Evolutionary conservation across 2,888 invertebrate genomes (phyloP).

Genomic region (Cacoxenus indagator): DNA sequence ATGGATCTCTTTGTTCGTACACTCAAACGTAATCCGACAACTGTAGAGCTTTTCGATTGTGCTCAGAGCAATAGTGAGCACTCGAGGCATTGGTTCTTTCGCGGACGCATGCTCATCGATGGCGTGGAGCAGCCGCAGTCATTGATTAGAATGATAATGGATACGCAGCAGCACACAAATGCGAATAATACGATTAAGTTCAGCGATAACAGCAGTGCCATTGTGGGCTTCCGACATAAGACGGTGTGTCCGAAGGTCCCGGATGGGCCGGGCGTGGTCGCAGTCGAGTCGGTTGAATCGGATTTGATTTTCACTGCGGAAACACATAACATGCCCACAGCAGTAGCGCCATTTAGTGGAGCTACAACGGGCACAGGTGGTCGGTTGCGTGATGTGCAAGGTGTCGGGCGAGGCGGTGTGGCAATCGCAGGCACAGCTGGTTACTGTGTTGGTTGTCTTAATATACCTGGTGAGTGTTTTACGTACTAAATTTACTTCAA

Average conservation of each 20-base stretch:
- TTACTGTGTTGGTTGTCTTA: slow-evolving; percentile 93
- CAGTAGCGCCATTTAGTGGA: slow-evolving; percentile 97
- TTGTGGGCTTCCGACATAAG: slow-evolving; percentile 83
- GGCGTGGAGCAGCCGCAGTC: slow-evolving; percentile 83
- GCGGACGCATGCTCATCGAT: slow-evolving; percentile 89
- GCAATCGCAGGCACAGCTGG: slow-evolving; percentile 97
- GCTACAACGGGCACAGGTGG: slow-evolving; percentile 99
- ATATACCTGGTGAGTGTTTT: slow-evolving; percentile 86
- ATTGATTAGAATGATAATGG: slow-evolving; percentile 92
- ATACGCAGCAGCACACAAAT: slow-evolving; percentile 88
- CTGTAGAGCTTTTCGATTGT: slow-evolving; percentile 97
- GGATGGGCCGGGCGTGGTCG: slow-evolving; percentile 75
- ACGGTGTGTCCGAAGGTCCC: slow-evolving; percentile 78
- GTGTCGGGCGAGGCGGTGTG: slow-evolving; percentile 93
- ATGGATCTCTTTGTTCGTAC: slow-evolving; percentile 86
- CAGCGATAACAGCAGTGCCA: slow-evolving; percentile 97
- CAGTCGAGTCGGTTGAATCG: slow-evolving; percentile 75
- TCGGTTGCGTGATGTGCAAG: slow-evolving; percentile 91
- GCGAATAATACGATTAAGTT: slow-evolving; percentile 97
- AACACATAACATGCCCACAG: slow-evolving; percentile 98
- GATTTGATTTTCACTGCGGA: slow-evolving; percentile 98
- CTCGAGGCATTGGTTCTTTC: slow-evolving; percentile 99
- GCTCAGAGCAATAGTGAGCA: slow-evolving; percentile 99
- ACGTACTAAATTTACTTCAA: not conserved
- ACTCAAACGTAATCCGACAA: slow-evolving; percentile 92